Conservation (phyloP, 1,140 invertebrate genomes). For the Brachionus paranguensis region DNA sequence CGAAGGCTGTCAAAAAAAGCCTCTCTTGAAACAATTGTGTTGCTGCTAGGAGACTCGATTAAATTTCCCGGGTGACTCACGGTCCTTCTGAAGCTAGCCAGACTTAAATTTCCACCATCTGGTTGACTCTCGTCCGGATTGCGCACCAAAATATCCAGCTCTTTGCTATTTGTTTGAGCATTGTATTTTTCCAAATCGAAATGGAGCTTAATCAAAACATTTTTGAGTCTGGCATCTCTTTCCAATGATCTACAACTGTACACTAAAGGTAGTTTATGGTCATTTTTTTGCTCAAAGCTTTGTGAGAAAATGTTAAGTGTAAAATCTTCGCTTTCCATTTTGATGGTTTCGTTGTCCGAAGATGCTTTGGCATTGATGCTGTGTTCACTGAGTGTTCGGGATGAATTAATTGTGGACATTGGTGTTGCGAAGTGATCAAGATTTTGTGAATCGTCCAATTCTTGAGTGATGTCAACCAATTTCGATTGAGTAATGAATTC, state of each 20-base stretch:
- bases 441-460: not conserved
- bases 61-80: not conserved
- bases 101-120: not conserved
- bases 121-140: not conserved
- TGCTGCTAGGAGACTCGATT: not conserved
- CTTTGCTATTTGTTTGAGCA: not conserved
- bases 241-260: not conserved
- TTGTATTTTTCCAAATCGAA: constrained; percentile 9
- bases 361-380: not conserved
- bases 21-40: not conserved
- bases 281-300: not conserved
- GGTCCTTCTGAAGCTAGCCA: not conserved
- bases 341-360: not conserved
- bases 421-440: not conserved
- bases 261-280: not conserved
- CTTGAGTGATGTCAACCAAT: not conserved
- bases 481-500: not conserved
- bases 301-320: not conserved
- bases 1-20: constrained; percentile 5
- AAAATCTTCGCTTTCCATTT: not conserved
- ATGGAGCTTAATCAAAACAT: not conserved
- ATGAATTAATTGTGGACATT: not conserved
- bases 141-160: not conserved
- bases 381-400: not conserved
- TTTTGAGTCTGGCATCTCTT: not conserved